Conservation (phyloP, 2,797 vertebrate genomes). For the Eulemur rubriventer region DNA sequence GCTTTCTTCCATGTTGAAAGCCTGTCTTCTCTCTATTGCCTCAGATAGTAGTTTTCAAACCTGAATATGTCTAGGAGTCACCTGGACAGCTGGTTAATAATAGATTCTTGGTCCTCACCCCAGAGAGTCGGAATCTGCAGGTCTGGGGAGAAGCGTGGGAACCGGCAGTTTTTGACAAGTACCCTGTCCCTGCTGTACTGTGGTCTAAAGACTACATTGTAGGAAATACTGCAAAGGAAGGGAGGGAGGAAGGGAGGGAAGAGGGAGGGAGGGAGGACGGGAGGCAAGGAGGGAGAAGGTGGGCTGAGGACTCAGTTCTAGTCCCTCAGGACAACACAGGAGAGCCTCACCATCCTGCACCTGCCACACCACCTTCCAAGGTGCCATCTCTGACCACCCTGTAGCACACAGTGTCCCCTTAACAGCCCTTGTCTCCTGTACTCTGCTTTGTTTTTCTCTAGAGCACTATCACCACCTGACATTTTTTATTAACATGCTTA, state of each 20-base stretch:
- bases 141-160: neutral
- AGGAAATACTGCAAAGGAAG: neutral
- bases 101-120: neutral
- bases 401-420: neutral
- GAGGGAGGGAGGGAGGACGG: neutral
- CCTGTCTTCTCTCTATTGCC: neutral
- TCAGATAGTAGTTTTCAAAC: neutral
- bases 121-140: neutral
- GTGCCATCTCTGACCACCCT: neutral
- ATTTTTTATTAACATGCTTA: neutral
- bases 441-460: neutral
- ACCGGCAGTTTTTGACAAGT: neutral
- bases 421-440: neutral
- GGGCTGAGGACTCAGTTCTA: neutral
- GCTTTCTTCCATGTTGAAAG: neutral
- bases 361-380: neutral
- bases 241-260: neutral
- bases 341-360: neutral
- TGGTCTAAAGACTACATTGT: neutral
- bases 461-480: neutral
- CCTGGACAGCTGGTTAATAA: neutral
- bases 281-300: neutral
- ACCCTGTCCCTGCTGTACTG: neutral
- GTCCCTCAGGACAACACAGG: neutral
- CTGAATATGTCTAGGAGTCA: neutral